phyloP scores from a whole-genome alignment of 2,888 invertebrate genomes.

The Embidobia sp. region DNA sequence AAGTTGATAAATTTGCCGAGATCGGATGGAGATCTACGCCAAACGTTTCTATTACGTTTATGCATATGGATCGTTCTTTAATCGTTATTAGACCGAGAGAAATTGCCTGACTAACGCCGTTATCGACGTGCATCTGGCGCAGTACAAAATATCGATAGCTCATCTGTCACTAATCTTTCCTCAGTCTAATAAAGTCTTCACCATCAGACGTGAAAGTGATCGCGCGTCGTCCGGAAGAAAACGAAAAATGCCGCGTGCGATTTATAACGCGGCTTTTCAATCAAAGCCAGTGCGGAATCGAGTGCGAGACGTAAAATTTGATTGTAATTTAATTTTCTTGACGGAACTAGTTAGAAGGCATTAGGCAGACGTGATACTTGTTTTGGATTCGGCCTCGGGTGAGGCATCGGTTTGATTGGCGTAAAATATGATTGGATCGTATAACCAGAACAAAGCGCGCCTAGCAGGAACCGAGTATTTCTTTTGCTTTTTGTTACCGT shows the following conservation, averaged over 20 bases:
- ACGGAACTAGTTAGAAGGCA: slow-evolving; percentile 35
- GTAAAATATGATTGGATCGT: slow-evolving; percentile 61
- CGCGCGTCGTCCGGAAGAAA: background rate
- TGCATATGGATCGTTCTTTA: slow-evolving; percentile 32
- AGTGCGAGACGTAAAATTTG: slow-evolving; percentile 18
- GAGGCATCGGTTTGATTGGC: slow-evolving; percentile 48
- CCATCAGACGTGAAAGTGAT: slow-evolving; percentile 39
- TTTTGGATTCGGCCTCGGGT: slow-evolving; percentile 39
- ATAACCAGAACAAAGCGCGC: slow-evolving; percentile 37
- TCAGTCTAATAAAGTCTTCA: slow-evolving; percentile 40
- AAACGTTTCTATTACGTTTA: slow-evolving; percentile 47
- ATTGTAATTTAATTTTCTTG: slow-evolving; percentile 53
- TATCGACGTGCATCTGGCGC: slow-evolving; percentile 34
- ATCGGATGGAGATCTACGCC: slow-evolving; percentile 21
- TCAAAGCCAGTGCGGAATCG: slow-evolving; percentile 1
- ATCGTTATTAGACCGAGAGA: slow-evolving; percentile 37
- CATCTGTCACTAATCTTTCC: slow-evolving; percentile 35
- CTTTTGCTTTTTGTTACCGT: background rate
- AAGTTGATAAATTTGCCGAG: slow-evolving; percentile 37
- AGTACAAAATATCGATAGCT: slow-evolving; percentile 28
- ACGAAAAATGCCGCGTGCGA: slow-evolving; percentile 12
- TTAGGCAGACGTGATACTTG: slow-evolving; percentile 41
- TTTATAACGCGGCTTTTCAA: slow-evolving; percentile 40
- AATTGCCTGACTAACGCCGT: slow-evolving; percentile 13
- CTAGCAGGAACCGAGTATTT: background rate